Evolutionary conservation across 2,888 invertebrate genomes (phyloP).

Genomic region (Ochropleura plecta): DNA sequence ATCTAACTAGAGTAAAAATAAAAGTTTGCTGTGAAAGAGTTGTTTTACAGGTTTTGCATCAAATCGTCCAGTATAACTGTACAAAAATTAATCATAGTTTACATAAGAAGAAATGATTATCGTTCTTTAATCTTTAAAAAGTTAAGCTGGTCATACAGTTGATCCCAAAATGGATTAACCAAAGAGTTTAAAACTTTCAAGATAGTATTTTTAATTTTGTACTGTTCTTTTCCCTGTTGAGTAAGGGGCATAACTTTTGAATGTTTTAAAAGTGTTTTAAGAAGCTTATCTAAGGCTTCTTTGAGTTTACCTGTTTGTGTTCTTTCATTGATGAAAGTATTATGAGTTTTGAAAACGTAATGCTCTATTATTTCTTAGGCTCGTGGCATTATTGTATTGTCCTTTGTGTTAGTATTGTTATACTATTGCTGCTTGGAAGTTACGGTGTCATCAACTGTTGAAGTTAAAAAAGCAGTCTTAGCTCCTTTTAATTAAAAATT

Average conservation of each 20-base stretch:
- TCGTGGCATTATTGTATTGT: conserved; percentile 34
- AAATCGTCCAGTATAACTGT: background rate
- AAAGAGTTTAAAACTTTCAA: conserved; percentile 24
- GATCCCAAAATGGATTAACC: conserved; percentile 40
- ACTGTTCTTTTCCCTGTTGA: conserved; percentile 46
- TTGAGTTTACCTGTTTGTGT: conserved; percentile 53
- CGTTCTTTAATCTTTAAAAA: conserved; percentile 30
- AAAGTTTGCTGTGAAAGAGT: background rate
- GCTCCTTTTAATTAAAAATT: background rate
- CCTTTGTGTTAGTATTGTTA: background rate
- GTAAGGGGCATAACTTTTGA: conserved; percentile 38
- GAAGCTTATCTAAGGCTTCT: conserved; percentile 55
- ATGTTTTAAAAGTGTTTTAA: conserved; percentile 48
- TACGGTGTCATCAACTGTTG: background rate
- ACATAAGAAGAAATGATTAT: conserved; percentile 9
- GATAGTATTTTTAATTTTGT: conserved; percentile 51
- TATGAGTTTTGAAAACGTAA: conserved; percentile 29
- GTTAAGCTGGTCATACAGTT: conserved; percentile 23
- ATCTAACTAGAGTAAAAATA: background rate
- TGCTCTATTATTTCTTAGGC: conserved; percentile 14
- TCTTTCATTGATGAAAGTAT: conserved; percentile 28
- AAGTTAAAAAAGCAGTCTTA: background rate
- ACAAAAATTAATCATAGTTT: background rate
- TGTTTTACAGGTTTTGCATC: background rate
- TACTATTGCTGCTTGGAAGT: conserved; percentile 17